Base-by-base conservation (phyloP, 2,113 vertebrate species). In the Suricata suricatta region DNA sequence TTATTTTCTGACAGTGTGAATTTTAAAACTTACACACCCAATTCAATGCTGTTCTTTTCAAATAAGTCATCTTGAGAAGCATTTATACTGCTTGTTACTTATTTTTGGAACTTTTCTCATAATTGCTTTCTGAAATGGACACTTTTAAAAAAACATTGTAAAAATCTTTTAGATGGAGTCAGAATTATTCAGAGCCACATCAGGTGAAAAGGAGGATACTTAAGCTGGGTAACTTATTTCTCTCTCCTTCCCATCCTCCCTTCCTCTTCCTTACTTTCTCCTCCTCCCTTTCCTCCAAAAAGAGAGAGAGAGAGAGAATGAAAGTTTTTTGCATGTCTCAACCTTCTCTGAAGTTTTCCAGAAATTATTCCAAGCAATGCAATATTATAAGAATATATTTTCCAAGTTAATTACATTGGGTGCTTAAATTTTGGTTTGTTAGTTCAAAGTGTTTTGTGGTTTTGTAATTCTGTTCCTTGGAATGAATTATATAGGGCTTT, bases 91-190 rank as follows among this genome's bases (percentile, higher is more conserved):
- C 57, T 60, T 72, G n/a, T 64, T 76, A 89, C 74, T 84, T 74
- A 85, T 88, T 92, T 93, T 72, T 54, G 33, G 27, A 95, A 57
- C 47, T 72, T 94, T 52, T 47, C 47, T 97, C 79, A 64, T 82
- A 95, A 87, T 96, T 95, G 87, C 35, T 57, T 93, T 94, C 93
- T 90, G 81, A 95, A 95, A 95, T 35, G 50, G 68, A 94, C 44
- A 88, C 68, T 85, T 95, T 91, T 94, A 69, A 76, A 95, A 52
- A 25, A 31, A 79, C 84, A 95, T 47, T 80, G 60, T 60, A 60
- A 60, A 60, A 21, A 25, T 77, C 12, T 44, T 96, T 97, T 90
- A 90, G 92, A 90, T 95, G 96, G 97, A 96, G 57, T 52, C 44
- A 97, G 71, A 96, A 85, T 88, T 88, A 81, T 90, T 88, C 80